A percentile compares a stretch with the other conserved stretches of the same genome.
These are phyloP conservation scores for Cephalopholis sonnerati DNA, from an alignment of 2,113 vertebrate genomes.

Conservation along the genomic window DNA sequence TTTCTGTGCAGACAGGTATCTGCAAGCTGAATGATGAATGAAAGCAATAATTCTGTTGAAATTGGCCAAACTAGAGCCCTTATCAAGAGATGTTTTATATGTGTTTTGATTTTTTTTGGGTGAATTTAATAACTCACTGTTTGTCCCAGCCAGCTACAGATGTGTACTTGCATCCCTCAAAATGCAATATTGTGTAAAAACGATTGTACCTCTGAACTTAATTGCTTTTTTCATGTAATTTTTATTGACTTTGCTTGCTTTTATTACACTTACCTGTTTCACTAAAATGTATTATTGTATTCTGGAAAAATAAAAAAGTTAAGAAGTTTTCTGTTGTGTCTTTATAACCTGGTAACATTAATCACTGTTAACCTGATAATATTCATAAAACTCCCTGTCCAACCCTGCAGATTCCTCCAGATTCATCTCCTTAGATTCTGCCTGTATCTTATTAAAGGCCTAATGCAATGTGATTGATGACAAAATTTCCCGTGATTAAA, in stretches of 20 bases:
- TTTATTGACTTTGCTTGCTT: conserved; percentile 33
- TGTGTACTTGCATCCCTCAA: conserved; percentile 15
- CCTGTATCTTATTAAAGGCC: conserved; percentile 71
- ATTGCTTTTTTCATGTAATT: conserved; percentile 33
- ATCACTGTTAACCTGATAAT: conserved; percentile 61
- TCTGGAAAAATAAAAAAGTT: conserved; percentile 40
- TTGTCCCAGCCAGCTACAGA: conserved; percentile 23
- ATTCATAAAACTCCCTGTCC: conserved; percentile 57
- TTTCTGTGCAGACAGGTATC: conserved; percentile 11
- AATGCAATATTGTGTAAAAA: conserved; percentile 34
- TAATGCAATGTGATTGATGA: conserved; percentile 82
- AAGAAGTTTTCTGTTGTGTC: conserved; percentile 29
- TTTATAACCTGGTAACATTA: conserved; percentile 52
- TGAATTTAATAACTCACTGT: conserved; percentile 18
- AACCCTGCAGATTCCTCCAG: conserved; percentile 50
- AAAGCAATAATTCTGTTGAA: conserved; percentile 35
- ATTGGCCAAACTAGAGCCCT: conserved; percentile 9
- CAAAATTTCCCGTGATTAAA: conserved; percentile 73
- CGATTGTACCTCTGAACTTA: conserved; percentile 20
- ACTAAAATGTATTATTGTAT: conserved; percentile 20
- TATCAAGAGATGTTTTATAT: background rate
- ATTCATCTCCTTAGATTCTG: conserved; percentile 65
- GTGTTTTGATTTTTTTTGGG: background rate
- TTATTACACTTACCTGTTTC: conserved; percentile 15
- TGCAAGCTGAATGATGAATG: conserved; percentile 36